A percentile compares a stretch with the other conserved stretches of the same genome.
Evolutionary conservation across 2,888 invertebrate species (phyloP).

Genomic region (Anodontia alba): DNA sequence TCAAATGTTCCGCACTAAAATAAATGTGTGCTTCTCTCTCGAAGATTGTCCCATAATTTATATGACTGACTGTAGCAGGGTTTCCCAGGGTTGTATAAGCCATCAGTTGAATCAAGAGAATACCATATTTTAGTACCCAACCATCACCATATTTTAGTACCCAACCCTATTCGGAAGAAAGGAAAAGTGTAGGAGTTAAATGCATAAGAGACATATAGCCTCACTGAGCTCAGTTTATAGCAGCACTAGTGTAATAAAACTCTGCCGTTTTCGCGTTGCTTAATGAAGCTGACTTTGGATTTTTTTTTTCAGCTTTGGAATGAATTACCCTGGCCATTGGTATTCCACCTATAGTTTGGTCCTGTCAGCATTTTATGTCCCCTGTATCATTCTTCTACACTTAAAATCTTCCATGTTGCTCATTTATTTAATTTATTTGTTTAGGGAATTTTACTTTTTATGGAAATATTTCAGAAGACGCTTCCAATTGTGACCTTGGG

Average conservation of each 20-base stretch:
- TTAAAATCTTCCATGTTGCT: background rate
- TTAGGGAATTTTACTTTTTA: background rate
- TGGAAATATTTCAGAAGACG: background rate
- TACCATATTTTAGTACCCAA: background rate
- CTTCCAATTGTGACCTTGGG: background rate
- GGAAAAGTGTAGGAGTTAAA: background rate
- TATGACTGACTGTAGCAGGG: background rate
- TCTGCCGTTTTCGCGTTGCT: too few relatives aligned
- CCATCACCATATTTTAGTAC: background rate
- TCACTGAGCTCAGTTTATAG: background rate
- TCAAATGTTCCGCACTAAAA: constrained; percentile 11
- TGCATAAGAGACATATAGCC: background rate
- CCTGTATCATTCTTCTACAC: background rate
- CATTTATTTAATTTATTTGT: background rate
- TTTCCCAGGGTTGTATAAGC: background rate
- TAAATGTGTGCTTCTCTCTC: constrained; percentile 2
- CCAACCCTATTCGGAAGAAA: background rate
- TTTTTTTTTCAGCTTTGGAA: background rate
- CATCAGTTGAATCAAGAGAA: background rate
- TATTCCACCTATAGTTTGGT: too few relatives aligned
- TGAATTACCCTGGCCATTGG: background rate
- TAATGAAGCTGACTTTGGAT: too few relatives aligned
- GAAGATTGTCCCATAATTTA: constrained; percentile 23
- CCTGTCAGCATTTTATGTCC: background rate
- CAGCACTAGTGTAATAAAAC: too few relatives aligned